Evolutionary conservation across 2,797 vertebrate genomes (phyloP), one percentile per base, ranked within the genome.

Genomic region (Manis pentadactyla): DNA sequence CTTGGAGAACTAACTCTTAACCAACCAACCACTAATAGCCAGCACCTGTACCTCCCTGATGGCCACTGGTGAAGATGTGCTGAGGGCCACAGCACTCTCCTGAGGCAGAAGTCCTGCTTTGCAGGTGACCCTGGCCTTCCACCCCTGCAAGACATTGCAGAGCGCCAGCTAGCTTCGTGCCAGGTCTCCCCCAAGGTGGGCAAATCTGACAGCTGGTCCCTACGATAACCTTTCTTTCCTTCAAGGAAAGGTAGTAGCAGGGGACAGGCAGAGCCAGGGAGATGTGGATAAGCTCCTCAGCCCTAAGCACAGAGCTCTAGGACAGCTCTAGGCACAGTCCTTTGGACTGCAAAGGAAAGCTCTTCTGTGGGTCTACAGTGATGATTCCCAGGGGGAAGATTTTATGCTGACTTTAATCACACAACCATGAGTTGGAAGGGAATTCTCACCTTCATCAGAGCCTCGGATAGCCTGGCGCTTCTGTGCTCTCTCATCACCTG

Each of bases 391-490:
- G 14, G 57, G n/a, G 27, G 19, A n/a, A 55, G 34, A 77, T 46
- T 86, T 85, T 68, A 78, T 66, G 42, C 78, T 59, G 37, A 74
- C 37, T 63, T 75, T 53, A 74, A 71, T 82, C 61, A 92, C 12
- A 31, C 11, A 42, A 29, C 29, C 29, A 29, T 0, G 29, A 4
- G 3, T 3, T 61, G 29, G 51, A 69, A 75, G 84, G 92, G 95
- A 55, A 37, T 57, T 98, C 99, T 99, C 98, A 99, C 99, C 99
- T 98, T 99, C 99, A 85, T 99, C 99, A 0, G 98, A 99, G 94
- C 99, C 99, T 49, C 98, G 99, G 98, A 99, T 99, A 10, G 99
- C 99, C 97, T 99, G 99, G 46, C 99, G 99, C 97, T 99, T 99
- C 97, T 99, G 99, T 71, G 99, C 98, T 98, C 99, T 99, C 96